Evolutionary conservation across 2,113 vertebrate genomes (phyloP), one percentile per base, ranked within the genome.

Genomic region (Gavia stellata): DNA sequence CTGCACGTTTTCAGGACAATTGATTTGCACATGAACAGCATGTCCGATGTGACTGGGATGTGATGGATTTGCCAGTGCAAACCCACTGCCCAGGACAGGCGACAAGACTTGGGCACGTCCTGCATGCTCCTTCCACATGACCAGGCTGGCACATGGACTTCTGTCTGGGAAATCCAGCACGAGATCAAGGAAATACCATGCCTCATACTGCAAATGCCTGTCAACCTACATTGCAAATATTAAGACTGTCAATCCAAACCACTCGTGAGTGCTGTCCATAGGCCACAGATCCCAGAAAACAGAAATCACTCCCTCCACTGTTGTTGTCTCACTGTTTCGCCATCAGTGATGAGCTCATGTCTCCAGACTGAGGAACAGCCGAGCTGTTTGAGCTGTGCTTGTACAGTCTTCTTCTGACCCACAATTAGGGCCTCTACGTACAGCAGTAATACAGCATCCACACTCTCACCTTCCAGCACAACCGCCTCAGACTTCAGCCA

Each of bases 361-460:
- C 31, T 45, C 40, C 67, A 77, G 40, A 5, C 17, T 5, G 9
- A 44, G 34, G 42, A 47, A 47, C 21, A 36, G 40, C 24, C 0
- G 1, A 56, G 59, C 49, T 34, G 16, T 10, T 52, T 65, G 67
- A 36, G 68, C 14, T 44, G 17, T 23, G 25, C 49, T 68, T 72
- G 36, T 44, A 15, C 29, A 33, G 4, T 4, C 19, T 2, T 19
- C 15, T 53, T 67, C 42, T 38, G 38, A 65, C 8, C 53, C 65
- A 42, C 42, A 36, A 3, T 11, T 28, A 62, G 50, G n/a, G 29
- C 36, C 20, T 1, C 12, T 4, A 4, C 26, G 19, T 1, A 1
- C 8, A 21, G 80, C 45, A 36, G 49, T 24, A 53, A 33, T 10
- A 49, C 62, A n/a, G 61, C 59, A 83, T 21, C 68, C n/a, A 18